These are phyloP conservation scores for Spodoptera exigua DNA, from an alignment of 2,888 invertebrate genomes.

Conservation along the genomic window DNA sequence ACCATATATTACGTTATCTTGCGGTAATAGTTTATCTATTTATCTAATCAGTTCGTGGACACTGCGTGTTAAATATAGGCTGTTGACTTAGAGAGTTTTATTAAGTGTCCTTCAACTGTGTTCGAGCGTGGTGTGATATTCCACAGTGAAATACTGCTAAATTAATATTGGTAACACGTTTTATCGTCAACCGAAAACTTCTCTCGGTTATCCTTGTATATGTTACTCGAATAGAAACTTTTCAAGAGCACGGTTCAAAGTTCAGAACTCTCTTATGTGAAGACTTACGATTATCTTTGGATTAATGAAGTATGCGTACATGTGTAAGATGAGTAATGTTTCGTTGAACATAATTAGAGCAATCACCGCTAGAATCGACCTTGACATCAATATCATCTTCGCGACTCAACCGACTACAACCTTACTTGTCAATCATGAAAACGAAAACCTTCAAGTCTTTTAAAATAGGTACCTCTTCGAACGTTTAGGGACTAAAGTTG, in stretches of 20 bases:
- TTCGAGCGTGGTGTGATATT: not conserved
- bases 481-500: slow-evolving; percentile 22
- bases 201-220: slow-evolving; percentile 12
- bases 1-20: slow-evolving; percentile 2
- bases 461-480: slow-evolving; percentile 16
- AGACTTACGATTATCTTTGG: slow-evolving; percentile 10
- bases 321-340: slow-evolving; percentile 20
- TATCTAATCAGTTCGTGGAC: slow-evolving; percentile 29
- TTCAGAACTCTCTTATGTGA: slow-evolving; percentile 22
- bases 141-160: not conserved
- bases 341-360: slow-evolving; percentile 9
- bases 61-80: slow-evolving; percentile 8
- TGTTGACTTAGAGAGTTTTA: slow-evolving; percentile 6
- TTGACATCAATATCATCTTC: slow-evolving; percentile 40
- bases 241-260: slow-evolving; percentile 17
- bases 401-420: slow-evolving; percentile 31
- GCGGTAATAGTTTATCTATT: slow-evolving; percentile 13
- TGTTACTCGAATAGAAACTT: slow-evolving; percentile 11
- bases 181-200: slow-evolving; percentile 11
- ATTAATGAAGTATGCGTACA: not conserved
- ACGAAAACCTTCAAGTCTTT: slow-evolving; percentile 28
- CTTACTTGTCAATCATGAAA: slow-evolving; percentile 34
- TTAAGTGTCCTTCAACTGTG: slow-evolving; percentile 4
- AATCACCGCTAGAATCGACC: slow-evolving; percentile 14
- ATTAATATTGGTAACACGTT: slow-evolving; percentile 20